These are phyloP conservation scores for Oxystoma pomonae DNA, from an alignment of 2,888 invertebrate species.

Conservation along the genomic window DNA sequence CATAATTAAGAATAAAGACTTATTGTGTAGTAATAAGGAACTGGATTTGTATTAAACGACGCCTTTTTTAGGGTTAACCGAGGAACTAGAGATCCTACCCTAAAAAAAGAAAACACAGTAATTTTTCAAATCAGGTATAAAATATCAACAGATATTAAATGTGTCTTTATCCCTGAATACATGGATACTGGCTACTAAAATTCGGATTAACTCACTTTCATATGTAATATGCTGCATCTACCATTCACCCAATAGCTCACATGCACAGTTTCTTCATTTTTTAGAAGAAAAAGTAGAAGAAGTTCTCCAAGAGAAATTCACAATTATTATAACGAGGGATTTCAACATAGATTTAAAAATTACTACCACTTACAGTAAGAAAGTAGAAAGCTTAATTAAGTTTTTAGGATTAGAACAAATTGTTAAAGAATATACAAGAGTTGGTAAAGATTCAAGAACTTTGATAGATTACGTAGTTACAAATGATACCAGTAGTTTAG, in stretches of 20 bases:
- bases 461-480: neutral
- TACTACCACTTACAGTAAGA: neutral
- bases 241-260: neutral
- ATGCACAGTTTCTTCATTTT: neutral
- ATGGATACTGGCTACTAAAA: no score
- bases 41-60: no score
- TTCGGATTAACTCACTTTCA: no score
- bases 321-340: conserved; percentile 1
- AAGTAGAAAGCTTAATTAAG: neutral
- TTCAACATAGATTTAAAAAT: conserved; percentile 5
- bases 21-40: no score
- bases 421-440: conserved; percentile 4
- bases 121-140: no score
- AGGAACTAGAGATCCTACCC: no score
- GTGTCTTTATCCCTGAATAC: no score
- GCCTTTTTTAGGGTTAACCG: no score
- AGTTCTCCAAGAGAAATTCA: neutral
- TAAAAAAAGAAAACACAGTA: no score
- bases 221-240: neutral
- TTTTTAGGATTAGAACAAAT: conserved; percentile 1
- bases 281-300: conserved; percentile 2
- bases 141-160: no score
- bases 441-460: neutral
- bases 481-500: no score
- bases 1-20: no score